phyloP scores from a whole-genome alignment of 2,113 vertebrate species.

The Corythaixoides concolor region DNA sequence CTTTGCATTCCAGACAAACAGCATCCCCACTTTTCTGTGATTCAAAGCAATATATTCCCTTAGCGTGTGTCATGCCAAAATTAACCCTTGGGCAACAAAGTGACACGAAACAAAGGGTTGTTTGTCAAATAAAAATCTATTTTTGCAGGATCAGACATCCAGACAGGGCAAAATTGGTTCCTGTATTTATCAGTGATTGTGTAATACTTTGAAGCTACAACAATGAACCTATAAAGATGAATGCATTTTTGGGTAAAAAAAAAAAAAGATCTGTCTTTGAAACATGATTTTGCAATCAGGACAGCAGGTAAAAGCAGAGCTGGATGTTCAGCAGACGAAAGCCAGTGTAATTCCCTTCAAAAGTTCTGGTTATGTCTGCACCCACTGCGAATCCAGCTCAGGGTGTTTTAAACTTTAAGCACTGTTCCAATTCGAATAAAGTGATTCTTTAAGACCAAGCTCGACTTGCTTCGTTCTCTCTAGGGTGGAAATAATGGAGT shows the following conservation, averaged over 20 bases:
- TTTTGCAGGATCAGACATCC: neutral
- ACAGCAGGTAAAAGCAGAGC: neutral
- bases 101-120: neutral
- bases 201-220: neutral
- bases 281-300: neutral
- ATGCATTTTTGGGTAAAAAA: neutral
- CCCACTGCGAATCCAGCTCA: neutral
- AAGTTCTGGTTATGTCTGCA: neutral
- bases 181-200: neutral
- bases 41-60: neutral
- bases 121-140: conserved; percentile 1
- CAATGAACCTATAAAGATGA: neutral
- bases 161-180: neutral
- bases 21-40: neutral
- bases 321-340: neutral
- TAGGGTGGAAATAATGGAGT: neutral
- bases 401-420: neutral
- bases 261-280: neutral
- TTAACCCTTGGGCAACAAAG: conserved; percentile 16
- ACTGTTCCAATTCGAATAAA: neutral
- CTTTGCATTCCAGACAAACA: neutral
- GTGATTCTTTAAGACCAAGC: neutral
- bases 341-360: neutral
- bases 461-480: neutral
- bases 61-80: neutral